Percentiles rank a stretch among this genome's conserved stretches.
Evolutionary conservation across 2,113 vertebrate genomes (phyloP).

Genomic region (Pygoscelis adeliae): DNA sequence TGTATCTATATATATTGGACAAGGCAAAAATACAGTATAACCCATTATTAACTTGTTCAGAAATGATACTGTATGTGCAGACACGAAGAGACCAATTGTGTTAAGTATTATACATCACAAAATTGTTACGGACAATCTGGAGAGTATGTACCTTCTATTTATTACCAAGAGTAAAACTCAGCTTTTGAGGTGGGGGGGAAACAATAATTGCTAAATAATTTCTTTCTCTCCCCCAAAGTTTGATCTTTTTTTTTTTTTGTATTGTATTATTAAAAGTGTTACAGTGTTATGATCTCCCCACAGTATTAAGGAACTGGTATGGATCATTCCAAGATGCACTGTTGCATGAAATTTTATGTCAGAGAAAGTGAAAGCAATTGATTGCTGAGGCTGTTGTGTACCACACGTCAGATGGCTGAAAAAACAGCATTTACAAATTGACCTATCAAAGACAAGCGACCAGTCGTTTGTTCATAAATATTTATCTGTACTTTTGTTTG

Average conservation of each 20-base stretch:
- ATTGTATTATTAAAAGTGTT: constrained; percentile 66
- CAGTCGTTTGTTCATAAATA: not conserved
- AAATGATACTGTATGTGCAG: constrained; percentile 50
- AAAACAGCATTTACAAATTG: not conserved
- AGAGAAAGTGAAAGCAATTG: not conserved
- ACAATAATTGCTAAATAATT: not conserved
- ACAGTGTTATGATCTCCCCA: constrained; percentile 22
- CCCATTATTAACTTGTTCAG: constrained; percentile 53
- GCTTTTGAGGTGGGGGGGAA: not conserved
- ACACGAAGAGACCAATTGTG: not conserved
- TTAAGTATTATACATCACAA: not conserved
- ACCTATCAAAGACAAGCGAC: not conserved
- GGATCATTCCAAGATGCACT: not conserved
- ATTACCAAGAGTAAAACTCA: constrained; percentile 24
- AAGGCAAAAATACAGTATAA: constrained; percentile 38
- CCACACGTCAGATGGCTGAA: not conserved
- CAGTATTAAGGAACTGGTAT: constrained; percentile 55
- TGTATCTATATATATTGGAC: constrained; percentile 58
- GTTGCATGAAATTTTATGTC: constrained; percentile 47
- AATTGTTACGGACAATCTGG: constrained; percentile 50
- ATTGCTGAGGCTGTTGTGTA: not conserved
- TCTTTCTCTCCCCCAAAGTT: not conserved
- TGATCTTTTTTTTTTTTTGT: not conserved
- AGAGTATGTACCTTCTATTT: constrained; percentile 46
- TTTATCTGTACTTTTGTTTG: not conserved